Base-by-base conservation (phyloP, 2,888 invertebrate genomes). In the Agapetus fuscipes region DNA sequence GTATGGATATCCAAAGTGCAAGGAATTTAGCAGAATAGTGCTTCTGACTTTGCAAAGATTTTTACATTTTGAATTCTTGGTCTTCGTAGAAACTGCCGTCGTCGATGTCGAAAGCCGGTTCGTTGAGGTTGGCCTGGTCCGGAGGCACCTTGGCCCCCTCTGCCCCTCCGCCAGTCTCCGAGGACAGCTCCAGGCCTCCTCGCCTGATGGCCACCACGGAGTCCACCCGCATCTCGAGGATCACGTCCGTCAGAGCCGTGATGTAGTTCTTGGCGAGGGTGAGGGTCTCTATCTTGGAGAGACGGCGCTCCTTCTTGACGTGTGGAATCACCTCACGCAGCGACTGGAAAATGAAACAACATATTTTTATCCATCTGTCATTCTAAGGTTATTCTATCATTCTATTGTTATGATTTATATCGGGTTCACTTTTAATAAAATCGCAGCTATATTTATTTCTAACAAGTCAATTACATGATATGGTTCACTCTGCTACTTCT, bases 251-350 rank as follows among this genome's bases (percentile, higher is more conserved):
- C 48, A 83, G 64, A n/a, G 83, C 82, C 64, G 80, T 81, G 48
- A 83, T 83, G 59, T 83, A 83, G 60, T 83, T 82, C 60, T 82
- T 82, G 43, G 83, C 83, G 53, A 83, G 60, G 2, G 83, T 82
- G 34, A 83, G 59, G 1, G 83, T 83, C 58, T 83, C 83, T 48
- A 83, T 82, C 62, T 83, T 83, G 12, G 81, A 81, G 41, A 83
- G 60, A 50, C 81, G 76, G 17, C 82, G 64, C 50, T 81, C 80
- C 62, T 78, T 74, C 56, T 78, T 78, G 31, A 83, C 78, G 53
- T 83, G 83, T 1, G 83, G 83, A 50, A 83, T 82, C 4, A 83
- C 82, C 58, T 81, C 80, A 30, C 82, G 68, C 37, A 83, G 60
- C 47, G 78, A 79, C 71, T 80, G 60, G 13, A 61, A 46, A 11